Percentiles rank a stretch among this genome's conserved stretches.
phyloP scores from a whole-genome alignment of 2,888 invertebrate species.

The Hedychridium roseum region DNA sequence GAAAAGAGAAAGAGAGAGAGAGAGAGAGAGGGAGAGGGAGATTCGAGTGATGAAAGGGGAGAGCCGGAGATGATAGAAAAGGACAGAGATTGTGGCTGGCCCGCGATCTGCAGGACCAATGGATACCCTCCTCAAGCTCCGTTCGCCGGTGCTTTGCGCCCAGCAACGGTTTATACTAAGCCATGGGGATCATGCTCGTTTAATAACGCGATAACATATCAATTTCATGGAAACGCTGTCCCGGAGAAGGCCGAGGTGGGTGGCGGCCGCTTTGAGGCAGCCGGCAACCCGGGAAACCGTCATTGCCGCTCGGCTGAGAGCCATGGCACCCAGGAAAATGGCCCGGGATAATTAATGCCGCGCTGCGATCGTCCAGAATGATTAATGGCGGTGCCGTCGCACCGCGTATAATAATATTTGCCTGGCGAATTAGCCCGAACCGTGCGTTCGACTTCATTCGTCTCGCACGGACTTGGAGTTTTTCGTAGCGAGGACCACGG shows the following conservation, averaged over 20 bases:
- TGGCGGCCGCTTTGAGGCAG: conserved; percentile 42
- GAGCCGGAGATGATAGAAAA: not conserved
- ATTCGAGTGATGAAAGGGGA: not conserved
- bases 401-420: conserved; percentile 52
- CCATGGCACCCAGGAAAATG: conserved; percentile 51
- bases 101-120: conserved; percentile 9
- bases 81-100: conserved; percentile 8
- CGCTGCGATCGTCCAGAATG: conserved; percentile 53
- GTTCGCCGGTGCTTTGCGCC: conserved; percentile 25
- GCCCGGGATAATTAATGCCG: conserved; percentile 58
- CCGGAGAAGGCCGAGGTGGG: conserved; percentile 44
- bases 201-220: conserved; percentile 57
- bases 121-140: conserved; percentile 26
- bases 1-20: not conserved
- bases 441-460: conserved; percentile 33
- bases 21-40: not conserved
- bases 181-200: conserved; percentile 46
- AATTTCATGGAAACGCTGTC: conserved; percentile 54
- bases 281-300: conserved; percentile 37
- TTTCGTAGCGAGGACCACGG: no score
- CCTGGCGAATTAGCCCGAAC: conserved; percentile 49
- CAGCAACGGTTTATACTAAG: conserved; percentile 43
- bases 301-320: conserved; percentile 24
- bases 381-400: conserved; percentile 50
- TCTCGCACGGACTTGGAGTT: no score